Evolutionary conservation across 2,797 vertebrate genomes (phyloP).

Genomic region (Pygocentrus nattereri): DNA sequence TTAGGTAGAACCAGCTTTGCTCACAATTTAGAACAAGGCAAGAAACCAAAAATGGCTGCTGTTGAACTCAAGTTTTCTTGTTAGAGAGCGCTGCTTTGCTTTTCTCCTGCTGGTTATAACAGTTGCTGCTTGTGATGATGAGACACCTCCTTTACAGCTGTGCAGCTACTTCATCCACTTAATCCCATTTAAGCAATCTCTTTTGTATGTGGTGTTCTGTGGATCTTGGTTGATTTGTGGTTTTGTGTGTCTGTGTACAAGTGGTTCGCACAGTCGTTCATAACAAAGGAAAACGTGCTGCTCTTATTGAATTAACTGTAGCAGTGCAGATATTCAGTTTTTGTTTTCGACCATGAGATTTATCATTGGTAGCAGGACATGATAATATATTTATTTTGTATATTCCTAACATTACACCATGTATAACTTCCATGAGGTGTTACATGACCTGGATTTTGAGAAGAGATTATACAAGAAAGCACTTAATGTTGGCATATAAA

Average conservation of each 20-base stretch:
- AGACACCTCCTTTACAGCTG: neutral
- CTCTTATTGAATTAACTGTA: neutral
- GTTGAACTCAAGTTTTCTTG: neutral
- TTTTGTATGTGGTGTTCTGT: neutral
- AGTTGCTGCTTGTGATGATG: neutral
- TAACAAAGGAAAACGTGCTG: neutral
- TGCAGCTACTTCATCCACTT: neutral
- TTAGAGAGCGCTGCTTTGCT: neutral
- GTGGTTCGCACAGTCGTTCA: neutral
- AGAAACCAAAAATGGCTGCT: neutral
- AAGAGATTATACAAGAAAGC: neutral
- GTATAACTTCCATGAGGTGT: neutral
- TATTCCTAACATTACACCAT: conserved; percentile 10
- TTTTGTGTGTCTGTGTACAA: neutral
- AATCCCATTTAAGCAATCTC: neutral
- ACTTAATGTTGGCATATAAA: neutral
- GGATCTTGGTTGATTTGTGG: neutral
- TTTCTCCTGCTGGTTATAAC: neutral
- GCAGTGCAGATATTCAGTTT: neutral
- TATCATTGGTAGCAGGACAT: neutral
- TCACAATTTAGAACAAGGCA: neutral
- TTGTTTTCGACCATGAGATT: neutral
- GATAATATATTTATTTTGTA: conserved; percentile 21
- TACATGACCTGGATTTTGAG: neutral
- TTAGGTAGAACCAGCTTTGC: neutral